Percentiles rank a stretch among this genome's conserved stretches.
Conservation (phyloP, 2,113 vertebrate species). For the Tichodroma muraria region DNA sequence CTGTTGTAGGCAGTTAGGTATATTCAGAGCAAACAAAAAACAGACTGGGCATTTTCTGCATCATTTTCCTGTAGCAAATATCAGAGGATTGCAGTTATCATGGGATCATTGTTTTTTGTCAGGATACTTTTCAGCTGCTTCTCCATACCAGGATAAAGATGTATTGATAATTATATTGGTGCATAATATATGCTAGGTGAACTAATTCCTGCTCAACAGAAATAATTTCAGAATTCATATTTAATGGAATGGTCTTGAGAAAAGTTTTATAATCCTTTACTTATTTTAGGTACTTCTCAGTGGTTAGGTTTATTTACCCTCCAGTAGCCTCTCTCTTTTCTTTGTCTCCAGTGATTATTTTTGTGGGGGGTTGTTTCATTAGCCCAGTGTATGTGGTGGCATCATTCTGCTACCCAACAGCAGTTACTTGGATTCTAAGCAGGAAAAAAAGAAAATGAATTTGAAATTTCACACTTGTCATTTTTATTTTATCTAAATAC, state of each 20-base stretch:
- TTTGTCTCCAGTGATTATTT: neutral
- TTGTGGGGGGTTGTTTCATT: neutral
- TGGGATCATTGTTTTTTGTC: neutral
- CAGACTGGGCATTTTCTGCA: accelerated
- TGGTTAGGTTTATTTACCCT: neutral
- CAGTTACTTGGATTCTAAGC: neutral
- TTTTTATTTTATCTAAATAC: neutral
- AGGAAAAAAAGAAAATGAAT: neutral
- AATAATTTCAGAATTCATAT: neutral
- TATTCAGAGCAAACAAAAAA: neutral
- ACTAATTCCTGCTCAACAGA: neutral
- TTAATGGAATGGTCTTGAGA: neutral
- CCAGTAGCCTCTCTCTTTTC: neutral
- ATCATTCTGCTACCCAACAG: neutral
- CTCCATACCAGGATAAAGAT: neutral
- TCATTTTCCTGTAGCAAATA: neutral
- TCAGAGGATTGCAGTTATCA: neutral
- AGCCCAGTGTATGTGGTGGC: neutral
- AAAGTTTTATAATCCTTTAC: neutral
- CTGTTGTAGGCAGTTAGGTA: neutral
- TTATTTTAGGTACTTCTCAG: neutral
- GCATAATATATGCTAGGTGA: neutral
- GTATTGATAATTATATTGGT: neutral
- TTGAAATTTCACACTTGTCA: neutral
- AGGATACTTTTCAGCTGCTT: neutral